A percentile compares a stretch with the other conserved stretches of the same genome.
Evolutionary conservation across 2,113 vertebrate genomes (phyloP).

Genomic region (Coptodon bakossiorum): DNA sequence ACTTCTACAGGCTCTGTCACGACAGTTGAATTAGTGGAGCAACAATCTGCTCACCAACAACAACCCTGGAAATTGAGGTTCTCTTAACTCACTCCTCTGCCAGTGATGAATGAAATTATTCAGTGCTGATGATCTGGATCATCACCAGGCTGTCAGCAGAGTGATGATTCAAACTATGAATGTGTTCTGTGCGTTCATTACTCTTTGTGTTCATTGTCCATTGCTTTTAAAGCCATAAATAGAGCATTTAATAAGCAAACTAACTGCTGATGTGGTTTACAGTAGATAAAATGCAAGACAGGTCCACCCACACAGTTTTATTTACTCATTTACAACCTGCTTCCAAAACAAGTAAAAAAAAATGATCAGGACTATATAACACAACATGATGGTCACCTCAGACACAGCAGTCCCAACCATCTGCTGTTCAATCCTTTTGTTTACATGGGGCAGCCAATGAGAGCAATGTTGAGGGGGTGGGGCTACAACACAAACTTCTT

Average conservation of each 20-base stretch:
- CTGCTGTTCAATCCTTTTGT: neutral
- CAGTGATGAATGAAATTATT: neutral
- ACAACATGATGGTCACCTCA: neutral
- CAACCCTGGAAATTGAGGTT: neutral
- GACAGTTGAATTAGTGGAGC: neutral
- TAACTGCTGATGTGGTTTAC: neutral
- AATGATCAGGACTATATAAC: neutral
- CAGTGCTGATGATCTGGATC: neutral
- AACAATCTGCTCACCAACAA: neutral
- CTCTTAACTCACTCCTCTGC: neutral
- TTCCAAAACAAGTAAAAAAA: neutral
- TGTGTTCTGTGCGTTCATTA: neutral
- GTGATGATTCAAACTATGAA: neutral
- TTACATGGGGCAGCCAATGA: rapidly evolving
- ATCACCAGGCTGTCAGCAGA: neutral
- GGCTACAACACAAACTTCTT: neutral
- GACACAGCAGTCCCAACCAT: neutral
- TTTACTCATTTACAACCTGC: neutral
- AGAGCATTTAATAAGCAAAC: neutral
- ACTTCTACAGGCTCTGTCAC: neutral
- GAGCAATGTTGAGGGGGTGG: rapidly evolving
- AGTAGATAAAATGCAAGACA: neutral
- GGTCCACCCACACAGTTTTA: neutral
- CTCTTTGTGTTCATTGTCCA: neutral
- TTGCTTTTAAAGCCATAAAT: neutral